Percentiles rank a stretch among this genome's conserved stretches.
Evolutionary conservation across 2,888 invertebrate species (phyloP).

Genomic region (Troilus luridus): DNA sequence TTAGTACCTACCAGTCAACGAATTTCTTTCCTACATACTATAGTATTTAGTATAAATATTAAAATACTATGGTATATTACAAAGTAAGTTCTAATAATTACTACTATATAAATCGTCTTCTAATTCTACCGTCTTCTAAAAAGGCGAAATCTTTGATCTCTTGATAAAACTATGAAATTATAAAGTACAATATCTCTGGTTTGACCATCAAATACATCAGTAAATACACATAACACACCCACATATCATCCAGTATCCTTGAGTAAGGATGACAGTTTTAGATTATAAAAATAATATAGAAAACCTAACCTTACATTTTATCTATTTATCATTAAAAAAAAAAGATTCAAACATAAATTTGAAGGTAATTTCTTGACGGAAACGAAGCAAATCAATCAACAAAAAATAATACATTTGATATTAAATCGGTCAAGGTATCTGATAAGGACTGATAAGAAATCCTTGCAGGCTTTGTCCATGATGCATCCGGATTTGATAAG

Average conservation of each 20-base stretch:
- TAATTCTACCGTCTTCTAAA: no score
- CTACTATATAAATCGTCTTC: no score
- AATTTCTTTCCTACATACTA: no score
- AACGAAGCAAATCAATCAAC: background rate
- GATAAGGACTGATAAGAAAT: conserved; percentile 5
- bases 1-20: no score
- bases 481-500: background rate
- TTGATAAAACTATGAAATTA: no score
- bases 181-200: no score
- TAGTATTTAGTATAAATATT: no score
- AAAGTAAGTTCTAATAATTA: no score
- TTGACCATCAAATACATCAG: background rate
- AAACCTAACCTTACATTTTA: background rate
- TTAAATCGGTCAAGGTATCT: conserved; percentile 15
- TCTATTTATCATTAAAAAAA: background rate
- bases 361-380: background rate
- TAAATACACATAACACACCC: background rate
- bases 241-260: background rate
- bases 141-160: no score
- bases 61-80: no score
- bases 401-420: background rate
- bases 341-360: background rate
- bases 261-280: background rate
- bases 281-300: background rate
- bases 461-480: background rate